Evolutionary conservation across 2,113 vertebrate species (phyloP).

Genomic region (Forbesichthys agassizii): DNA sequence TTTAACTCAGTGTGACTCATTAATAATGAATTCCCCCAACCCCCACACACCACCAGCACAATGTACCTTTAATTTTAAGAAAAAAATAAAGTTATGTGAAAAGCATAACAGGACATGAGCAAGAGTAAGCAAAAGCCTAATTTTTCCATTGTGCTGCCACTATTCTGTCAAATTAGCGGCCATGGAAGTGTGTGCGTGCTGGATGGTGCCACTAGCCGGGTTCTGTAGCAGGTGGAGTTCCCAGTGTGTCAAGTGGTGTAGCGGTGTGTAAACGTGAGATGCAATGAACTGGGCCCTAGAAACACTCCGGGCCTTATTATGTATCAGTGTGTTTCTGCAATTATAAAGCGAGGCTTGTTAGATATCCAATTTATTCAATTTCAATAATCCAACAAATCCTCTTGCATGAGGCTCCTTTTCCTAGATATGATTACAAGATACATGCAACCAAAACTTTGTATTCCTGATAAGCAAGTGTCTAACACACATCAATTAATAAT

Average conservation of each 20-base stretch:
- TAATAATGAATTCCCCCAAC: constrained; percentile 13
- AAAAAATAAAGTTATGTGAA: too few species aligned
- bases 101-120: too few species aligned
- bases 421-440: constrained; percentile 9
- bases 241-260: constrained; percentile 78
- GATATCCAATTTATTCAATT: constrained; percentile 94
- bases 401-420: constrained; percentile 75
- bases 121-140: not conserved
- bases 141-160: not conserved
- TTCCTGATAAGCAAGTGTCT: not conserved
- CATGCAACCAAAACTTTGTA: not conserved
- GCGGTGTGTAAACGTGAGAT: constrained; percentile 71
- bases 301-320: constrained; percentile 90
- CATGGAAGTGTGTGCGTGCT: constrained; percentile 20
- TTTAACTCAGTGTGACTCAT: not conserved
- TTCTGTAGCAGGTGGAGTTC: constrained; percentile 82
- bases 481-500: constrained; percentile 20
- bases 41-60: constrained; percentile 54
- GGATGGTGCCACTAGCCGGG: constrained; percentile 81
- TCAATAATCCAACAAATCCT: constrained; percentile 84
- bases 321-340: constrained; percentile 90
- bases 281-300: constrained; percentile 63
- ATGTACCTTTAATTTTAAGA: too few species aligned
- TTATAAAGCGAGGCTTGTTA: constrained; percentile 91
- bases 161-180: too few species aligned